Conservation (phyloP, 2,888 invertebrate genomes). For the Eupithecia insigniata region DNA sequence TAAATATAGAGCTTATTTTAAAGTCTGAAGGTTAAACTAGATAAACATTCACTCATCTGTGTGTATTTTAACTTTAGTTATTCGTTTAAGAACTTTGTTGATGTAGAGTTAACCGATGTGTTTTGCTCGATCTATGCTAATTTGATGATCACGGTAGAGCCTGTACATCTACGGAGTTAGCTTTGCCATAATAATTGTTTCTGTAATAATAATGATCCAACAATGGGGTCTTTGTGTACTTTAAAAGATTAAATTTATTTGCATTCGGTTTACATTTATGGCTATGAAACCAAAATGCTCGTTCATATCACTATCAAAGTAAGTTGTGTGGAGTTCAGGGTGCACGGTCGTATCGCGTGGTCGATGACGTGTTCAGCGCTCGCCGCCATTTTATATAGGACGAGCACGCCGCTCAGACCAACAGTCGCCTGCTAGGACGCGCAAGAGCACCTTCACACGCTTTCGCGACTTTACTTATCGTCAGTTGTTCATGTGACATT, state of each 20-base stretch:
- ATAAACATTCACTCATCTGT: constrained; percentile 18
- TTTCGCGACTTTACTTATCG: constrained; percentile 49
- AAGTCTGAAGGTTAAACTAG: constrained; percentile 31
- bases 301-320: constrained; percentile 66
- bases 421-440: constrained; percentile 85
- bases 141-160: constrained; percentile 40
- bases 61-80: constrained; percentile 25
- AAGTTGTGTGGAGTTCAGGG: constrained; percentile 73
- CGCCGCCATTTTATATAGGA: constrained; percentile 80
- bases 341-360: constrained; percentile 78
- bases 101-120: constrained; percentile 39
- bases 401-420: constrained; percentile 84
- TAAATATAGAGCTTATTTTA: constrained; percentile 8
- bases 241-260: constrained; percentile 17
- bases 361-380: constrained; percentile 69
- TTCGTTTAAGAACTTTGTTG: constrained; percentile 32
- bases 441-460: constrained; percentile 57
- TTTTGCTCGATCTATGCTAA: constrained; percentile 47
- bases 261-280: background rate
- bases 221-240: constrained; percentile 44
- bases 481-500: constrained; percentile 61
- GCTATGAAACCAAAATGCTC: constrained; percentile 52
- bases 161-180: background rate
- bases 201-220: background rate
- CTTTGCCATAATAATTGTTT: background rate